These are phyloP conservation scores for Caretta caretta DNA, from an alignment of 2,113 vertebrate genomes.

Conservation along the genomic window DNA sequence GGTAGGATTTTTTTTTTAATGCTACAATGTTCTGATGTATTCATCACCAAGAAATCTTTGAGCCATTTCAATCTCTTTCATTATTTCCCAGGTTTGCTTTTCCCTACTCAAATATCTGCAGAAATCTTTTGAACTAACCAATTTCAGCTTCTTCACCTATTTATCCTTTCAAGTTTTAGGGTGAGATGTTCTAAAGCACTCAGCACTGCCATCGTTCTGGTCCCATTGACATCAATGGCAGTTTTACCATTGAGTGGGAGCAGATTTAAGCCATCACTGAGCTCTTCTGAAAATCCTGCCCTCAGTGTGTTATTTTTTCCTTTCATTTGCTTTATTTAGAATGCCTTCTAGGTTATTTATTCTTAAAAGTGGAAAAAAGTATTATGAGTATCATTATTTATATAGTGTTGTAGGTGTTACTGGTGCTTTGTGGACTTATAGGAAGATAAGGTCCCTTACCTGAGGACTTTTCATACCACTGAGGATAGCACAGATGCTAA, in stretches of 20 bases:
- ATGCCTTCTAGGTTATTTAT: neutral
- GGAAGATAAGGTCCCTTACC: neutral
- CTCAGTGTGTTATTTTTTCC: neutral
- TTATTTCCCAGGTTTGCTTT: neutral
- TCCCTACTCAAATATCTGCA: neutral
- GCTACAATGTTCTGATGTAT: neutral
- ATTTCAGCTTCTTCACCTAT: neutral
- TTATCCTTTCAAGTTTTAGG: neutral
- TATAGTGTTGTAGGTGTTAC: neutral
- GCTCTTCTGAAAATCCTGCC: neutral
- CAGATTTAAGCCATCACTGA: neutral
- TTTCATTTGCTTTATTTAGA: neutral
- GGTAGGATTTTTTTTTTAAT: neutral
- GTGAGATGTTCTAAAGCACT: neutral
- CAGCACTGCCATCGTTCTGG: neutral
- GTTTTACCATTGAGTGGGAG: neutral
- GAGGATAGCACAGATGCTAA: neutral
- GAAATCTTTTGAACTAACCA: neutral
- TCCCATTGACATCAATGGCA: neutral
- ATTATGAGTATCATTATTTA: neutral
- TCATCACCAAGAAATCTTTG: neutral
- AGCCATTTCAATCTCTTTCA: neutral
- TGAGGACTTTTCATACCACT: neutral
- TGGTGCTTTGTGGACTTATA: neutral
- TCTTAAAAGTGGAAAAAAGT: neutral